These are phyloP conservation scores for Lepilemur septentrionalis DNA, from an alignment of 2,797 vertebrate genomes.

Conservation along the genomic window DNA sequence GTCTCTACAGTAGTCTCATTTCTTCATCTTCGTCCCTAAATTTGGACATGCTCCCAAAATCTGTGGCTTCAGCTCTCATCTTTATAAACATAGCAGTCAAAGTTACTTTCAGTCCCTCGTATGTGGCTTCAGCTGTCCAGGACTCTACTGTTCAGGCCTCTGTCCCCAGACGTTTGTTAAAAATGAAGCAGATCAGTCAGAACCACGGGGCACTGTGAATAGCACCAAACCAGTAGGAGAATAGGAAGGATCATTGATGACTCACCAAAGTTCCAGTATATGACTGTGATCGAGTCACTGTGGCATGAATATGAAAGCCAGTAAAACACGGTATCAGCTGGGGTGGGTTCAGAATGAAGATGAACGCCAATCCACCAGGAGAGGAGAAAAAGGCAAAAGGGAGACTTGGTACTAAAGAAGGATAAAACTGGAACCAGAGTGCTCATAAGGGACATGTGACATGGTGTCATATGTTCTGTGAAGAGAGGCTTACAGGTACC, in stretches of 20 bases:
- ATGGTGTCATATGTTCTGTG: not conserved
- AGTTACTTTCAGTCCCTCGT: not conserved
- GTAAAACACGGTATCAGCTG: not conserved
- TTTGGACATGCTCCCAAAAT: not conserved
- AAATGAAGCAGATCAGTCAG: not conserved
- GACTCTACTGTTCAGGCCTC: not conserved
- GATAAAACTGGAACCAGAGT: not conserved
- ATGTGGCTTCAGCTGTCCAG: not conserved
- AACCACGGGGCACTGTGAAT: not conserved
- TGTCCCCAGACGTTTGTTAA: not conserved
- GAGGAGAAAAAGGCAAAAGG: not conserved
- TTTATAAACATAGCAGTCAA: not conserved
- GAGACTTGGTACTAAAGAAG: not conserved
- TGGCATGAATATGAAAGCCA: not conserved
- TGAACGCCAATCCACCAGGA: not conserved
- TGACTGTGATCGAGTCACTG: not conserved
- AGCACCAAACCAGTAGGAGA: not conserved
- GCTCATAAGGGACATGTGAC: not conserved
- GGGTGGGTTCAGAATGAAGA: not conserved
- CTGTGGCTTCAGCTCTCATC: not conserved
- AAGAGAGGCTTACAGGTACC: not conserved
- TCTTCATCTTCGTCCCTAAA: not conserved
- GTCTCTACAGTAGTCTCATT: not conserved
- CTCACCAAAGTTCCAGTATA: not conserved
- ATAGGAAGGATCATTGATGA: not conserved